Base-by-base conservation (phyloP, 2,797 vertebrate genomes). In the Cryptoprocta ferox region DNA sequence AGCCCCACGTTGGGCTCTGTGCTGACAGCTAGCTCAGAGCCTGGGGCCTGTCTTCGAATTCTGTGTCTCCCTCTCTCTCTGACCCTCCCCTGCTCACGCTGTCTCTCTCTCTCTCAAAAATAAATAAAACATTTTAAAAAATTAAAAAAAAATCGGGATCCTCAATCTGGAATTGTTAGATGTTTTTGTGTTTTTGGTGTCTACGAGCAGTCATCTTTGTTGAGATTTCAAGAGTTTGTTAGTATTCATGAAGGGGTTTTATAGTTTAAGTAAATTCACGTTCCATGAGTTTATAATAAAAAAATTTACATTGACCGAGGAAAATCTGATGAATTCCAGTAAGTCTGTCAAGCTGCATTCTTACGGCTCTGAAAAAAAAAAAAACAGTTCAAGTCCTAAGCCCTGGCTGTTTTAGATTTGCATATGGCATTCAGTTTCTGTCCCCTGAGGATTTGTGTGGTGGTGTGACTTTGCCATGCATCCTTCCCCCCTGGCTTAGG, bases 281-380 rank as follows among this genome's bases (percentile, higher is more conserved):
- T 92, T 86, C 96, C 28, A 2, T 78, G 91, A 89, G 96, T 97
- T 95, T 84, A 89, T 97, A 96, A 97, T 96, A 96, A 95, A 89
- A 89, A 89, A 83, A 95, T 97, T 95, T 97, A 96, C 97, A 95
- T 87, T 79, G 73, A 78, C 98, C 79, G 85, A 96, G 83, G 97
- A 97, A 91, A 97, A 97, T 96, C 94, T 97, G 97, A 89, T 94
- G 82, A 96, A 96, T 96, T 95, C 94, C 79, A 96, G 92, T 42
- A 61, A 91, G 87, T 90, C 86, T 89, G 88, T 91, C 83, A 93
- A 89, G 85, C 83, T 73, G 82, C 14, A 28, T 91, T 84, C 53
- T 79, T 94, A 95, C 9, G 19, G 78, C 79, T 95, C 70, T 89
- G 45, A 90, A 95, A 96, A 92, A 92, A 90, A 95, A 96, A 92